Evolutionary conservation across 1,140 invertebrate species (phyloP).

Genomic region (Achatina immaculata): DNA sequence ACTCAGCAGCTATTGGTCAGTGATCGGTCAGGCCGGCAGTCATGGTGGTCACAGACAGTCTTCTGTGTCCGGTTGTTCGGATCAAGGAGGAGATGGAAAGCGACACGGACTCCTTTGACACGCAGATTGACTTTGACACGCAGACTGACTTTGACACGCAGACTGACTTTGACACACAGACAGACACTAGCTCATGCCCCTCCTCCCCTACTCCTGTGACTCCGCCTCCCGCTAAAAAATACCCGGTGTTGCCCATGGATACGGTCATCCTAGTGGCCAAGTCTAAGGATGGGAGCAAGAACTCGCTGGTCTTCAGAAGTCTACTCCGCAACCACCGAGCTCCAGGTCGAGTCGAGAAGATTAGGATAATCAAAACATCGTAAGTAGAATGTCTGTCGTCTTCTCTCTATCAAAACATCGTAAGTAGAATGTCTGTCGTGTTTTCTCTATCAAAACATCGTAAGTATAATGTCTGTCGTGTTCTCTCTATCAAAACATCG

Average conservation of each 20-base stretch:
- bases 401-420: no score
- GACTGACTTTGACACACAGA: slow-evolving; percentile 18
- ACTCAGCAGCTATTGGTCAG: no score
- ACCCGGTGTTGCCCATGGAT: slow-evolving; percentile 20
- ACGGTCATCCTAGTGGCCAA: slow-evolving; percentile 31
- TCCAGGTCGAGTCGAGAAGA: slow-evolving; percentile 27
- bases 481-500: no score
- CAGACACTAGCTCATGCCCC: slow-evolving; percentile 11
- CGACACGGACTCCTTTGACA: neutral
- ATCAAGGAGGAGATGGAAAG: slow-evolving; percentile 16
- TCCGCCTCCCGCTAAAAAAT: neutral
- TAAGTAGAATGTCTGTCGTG: no score
- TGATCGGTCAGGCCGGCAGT: neutral
- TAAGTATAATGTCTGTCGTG: no score
- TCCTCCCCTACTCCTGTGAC: neutral
- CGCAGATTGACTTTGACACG: neutral
- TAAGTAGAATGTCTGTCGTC: no score
- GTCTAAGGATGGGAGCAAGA: slow-evolving; percentile 27
- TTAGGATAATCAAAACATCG: slow-evolving; percentile 31
- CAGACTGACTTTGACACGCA: no score
- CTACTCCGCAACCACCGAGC: neutral
- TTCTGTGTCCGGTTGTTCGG: neutral
- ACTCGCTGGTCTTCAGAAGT: slow-evolving; percentile 30
- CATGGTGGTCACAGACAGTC: slow-evolving; percentile 25
- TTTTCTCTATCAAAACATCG: no score